phyloP scores from a whole-genome alignment of 2,888 invertebrate species.

The Drosophila paranaensis region DNA sequence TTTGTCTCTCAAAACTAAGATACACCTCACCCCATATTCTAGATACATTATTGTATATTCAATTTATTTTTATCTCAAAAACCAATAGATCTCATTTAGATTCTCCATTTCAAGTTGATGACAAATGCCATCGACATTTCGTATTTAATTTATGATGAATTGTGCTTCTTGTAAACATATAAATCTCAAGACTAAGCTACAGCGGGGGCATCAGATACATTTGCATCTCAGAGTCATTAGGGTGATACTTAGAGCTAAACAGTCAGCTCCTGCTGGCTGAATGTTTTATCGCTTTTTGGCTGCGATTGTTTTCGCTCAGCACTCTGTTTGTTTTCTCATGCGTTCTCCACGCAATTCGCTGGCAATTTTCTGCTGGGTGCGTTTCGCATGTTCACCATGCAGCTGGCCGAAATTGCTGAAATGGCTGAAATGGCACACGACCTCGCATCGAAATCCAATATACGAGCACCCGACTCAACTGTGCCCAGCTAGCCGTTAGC shows the following conservation, averaged over 20 bases:
- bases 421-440: slow-evolving; percentile 46
- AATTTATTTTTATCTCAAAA: neutral
- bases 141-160: neutral
- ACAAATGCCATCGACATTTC: neutral
- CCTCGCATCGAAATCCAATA: slow-evolving; percentile 39
- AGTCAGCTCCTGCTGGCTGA: neutral
- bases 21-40: neutral
- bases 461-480: slow-evolving; percentile 9
- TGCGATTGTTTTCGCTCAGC: slow-evolving; percentile 23
- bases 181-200: neutral
- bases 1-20: neutral
- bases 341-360: slow-evolving; percentile 23
- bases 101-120: neutral
- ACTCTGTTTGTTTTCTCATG: slow-evolving; percentile 40
- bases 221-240: neutral
- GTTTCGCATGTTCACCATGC: slow-evolving; percentile 1
- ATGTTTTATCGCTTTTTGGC: neutral
- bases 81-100: no score
- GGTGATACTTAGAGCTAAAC: neutral
- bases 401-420: slow-evolving; percentile 16
- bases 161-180: neutral
- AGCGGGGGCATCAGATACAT: neutral
- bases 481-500: slow-evolving; percentile 12
- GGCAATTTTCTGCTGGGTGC: slow-evolving; percentile 20
- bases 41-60: neutral